Base-by-base conservation (phyloP, 2,113 vertebrate genomes). In the Artemisiospiza belli region DNA sequence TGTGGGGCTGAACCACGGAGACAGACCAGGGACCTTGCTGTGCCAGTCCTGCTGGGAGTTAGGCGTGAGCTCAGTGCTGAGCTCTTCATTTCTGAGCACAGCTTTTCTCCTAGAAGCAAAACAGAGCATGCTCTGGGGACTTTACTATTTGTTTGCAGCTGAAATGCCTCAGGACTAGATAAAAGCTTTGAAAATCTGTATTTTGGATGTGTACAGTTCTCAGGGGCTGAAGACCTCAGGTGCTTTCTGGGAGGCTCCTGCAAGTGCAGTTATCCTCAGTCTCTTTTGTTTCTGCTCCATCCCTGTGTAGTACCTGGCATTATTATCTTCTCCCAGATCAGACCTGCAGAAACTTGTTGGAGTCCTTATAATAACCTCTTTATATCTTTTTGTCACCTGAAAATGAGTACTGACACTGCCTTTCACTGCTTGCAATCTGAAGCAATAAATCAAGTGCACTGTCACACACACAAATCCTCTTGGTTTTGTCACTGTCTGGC, bases 331-430 rank as follows among this genome's bases (percentile, higher is more conserved):
- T 93, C 21, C 44, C 39, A 61, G 31, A 94, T 92, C 86, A 75
- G 72, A 75, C 58, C 83, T 79, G 80, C 66, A 72, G 86, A 83
- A 94, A 83, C 85, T 92, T 96, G 61, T 83, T 87, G 52, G 73
- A 96, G 57, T 66, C 76, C 77, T 87, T 90, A 85, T 92, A 95
- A 97, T 95, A 94, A 90, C 85, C 75, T 94, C 76, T 94, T 94
- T 89, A 90, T 93, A 84, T 64, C 80, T 94, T 93, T 90, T 80
- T 97, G 85, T 96, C 92, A 89, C 72, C 85, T 78, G 68, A 93
- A 91, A 93, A 97, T 92, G 83, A 87, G 37, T 87, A 84, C 80
- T 95, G 93, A 92, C 92, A 83, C 37, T 72, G 28, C 73, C 51
- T 96, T 96, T 96, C 89, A 92, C 86, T 86, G 87, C 64, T 67